phyloP scores from a whole-genome alignment of 2,888 invertebrate species.

The Cylindroiulus punctatus region DNA sequence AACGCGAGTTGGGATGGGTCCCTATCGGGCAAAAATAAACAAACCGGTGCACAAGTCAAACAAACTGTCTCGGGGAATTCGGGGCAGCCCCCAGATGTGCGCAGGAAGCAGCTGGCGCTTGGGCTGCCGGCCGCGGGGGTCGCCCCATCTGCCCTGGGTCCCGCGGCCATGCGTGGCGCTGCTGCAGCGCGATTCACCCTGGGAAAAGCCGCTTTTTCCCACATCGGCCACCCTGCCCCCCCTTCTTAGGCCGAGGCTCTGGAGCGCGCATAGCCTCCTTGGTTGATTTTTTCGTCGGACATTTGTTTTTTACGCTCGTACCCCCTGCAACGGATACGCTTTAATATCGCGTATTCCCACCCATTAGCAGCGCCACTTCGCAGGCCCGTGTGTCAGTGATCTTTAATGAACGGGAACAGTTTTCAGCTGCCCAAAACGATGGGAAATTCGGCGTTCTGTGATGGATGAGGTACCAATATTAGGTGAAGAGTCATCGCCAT shows the following conservation, averaged over 20 bases:
- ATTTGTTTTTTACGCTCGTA: neutral
- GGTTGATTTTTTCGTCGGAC: neutral
- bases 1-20: too few species aligned
- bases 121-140: neutral
- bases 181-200: neutral
- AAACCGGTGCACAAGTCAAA: neutral
- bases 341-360: slow-evolving; percentile 34
- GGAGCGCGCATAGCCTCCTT: slow-evolving; percentile 1
- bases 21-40: neutral
- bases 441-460: slow-evolving; percentile 6
- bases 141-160: slow-evolving; percentile 46
- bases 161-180: neutral
- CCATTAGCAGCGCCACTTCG: slow-evolving; percentile 38
- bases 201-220: slow-evolving; percentile 40
- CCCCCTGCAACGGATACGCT: slow-evolving; percentile 42
- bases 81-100: neutral
- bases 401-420: slow-evolving; percentile 34
- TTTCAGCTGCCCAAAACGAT: slow-evolving; percentile 34
- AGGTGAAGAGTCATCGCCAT: neutral
- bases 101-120: slow-evolving; percentile 1
- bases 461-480: slow-evolving; percentile 7
- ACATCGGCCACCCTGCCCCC: neutral
- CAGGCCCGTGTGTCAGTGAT: slow-evolving; percentile 38
- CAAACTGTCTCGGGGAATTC: neutral
- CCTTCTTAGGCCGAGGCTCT: slow-evolving; percentile 10